These are phyloP conservation scores for Caenorhabditis drosophilae DNA, from an alignment of 2,888 invertebrate species.

Conservation along the genomic window DNA sequence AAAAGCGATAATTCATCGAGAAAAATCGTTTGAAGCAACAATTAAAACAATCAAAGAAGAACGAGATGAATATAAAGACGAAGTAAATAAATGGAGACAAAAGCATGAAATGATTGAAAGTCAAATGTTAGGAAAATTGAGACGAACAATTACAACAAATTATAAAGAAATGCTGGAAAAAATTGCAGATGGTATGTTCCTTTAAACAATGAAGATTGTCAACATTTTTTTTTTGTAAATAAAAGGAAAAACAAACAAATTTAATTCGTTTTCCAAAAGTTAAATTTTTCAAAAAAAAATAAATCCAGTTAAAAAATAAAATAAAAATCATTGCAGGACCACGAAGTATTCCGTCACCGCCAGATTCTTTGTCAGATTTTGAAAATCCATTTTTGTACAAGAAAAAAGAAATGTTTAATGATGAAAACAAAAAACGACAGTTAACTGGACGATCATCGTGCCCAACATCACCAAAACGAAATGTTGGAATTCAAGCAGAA, in stretches of 20 bases:
- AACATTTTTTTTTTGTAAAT: neutral
- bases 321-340: constrained; percentile 1
- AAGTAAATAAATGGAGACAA: constrained; percentile 3
- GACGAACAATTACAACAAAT: constrained; percentile 17
- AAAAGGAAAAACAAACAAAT: neutral
- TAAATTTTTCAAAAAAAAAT: neutral
- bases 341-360: constrained; percentile 3
- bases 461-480: constrained; percentile 24
- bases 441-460: neutral
- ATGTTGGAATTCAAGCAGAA: constrained; percentile 13
- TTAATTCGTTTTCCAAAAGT: neutral
- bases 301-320: neutral
- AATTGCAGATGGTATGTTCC: constrained; percentile 8
- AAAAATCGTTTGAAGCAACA: neutral
- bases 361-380: neutral
- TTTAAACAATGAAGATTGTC: neutral
- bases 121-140: constrained; percentile 26
- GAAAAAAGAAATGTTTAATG: neutral
- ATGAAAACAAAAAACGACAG: constrained; percentile 9
- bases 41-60: neutral
- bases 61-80: neutral
- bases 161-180: constrained; percentile 24
- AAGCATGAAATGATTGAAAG: constrained; percentile 16
- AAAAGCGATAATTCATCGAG: neutral
- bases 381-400: constrained; percentile 4